Conservation (phyloP, 2,113 vertebrate genomes). For the Ptyas mucosa region DNA sequence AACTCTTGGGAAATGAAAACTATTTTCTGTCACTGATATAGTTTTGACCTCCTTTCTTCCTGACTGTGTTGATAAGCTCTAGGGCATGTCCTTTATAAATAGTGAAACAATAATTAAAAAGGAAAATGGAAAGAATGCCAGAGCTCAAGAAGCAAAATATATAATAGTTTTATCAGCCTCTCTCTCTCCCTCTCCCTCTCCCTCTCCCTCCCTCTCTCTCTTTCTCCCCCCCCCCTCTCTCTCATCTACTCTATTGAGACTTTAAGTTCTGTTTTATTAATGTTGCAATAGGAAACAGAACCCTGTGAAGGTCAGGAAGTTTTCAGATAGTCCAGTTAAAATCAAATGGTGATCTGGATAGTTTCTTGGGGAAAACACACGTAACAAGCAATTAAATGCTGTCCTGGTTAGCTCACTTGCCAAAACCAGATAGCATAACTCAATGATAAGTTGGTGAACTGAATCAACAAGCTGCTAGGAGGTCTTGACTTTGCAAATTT, state of each 20-base stretch:
- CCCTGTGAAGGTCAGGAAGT: neutral
- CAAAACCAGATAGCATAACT: conserved; percentile 30
- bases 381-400: neutral
- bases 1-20: neutral
- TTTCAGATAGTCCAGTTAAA: neutral
- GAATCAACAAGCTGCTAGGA: neutral
- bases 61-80: neutral
- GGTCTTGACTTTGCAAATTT: conserved; percentile 4
- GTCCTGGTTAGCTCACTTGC: neutral
- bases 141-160: neutral
- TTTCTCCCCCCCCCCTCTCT: no score
- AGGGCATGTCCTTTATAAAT: neutral
- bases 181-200: no score
- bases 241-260: neutral
- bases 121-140: neutral
- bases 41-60: neutral
- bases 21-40: neutral
- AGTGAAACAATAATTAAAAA: neutral
- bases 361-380: neutral
- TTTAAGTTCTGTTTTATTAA: neutral
- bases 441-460: conserved; percentile 21
- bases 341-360: neutral
- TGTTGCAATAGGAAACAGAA: neutral
- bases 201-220: no score
- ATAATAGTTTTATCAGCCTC: neutral